Base-by-base conservation (phyloP, 2,797 vertebrate genomes). In the Vipera ursinii region DNA sequence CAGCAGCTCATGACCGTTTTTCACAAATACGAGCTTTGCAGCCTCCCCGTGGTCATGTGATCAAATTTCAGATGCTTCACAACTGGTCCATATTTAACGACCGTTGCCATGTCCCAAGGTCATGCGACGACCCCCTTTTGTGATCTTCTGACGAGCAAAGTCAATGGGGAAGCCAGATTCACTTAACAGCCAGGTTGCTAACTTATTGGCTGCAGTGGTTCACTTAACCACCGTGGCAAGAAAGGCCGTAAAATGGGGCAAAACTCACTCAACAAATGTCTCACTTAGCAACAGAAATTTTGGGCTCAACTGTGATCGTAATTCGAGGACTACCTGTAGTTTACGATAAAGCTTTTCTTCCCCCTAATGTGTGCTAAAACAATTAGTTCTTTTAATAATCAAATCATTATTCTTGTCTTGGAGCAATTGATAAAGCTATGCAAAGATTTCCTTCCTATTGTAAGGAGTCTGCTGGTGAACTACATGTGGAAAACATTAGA, bases 281-380 rank as follows among this genome's bases (percentile, higher is more conserved):
- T 73, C 32, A 69, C 14, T 32, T 69, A 73, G 15, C 0, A 15
- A 73, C 6, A 73, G 32, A 73, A 38, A 73, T 73, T 8, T 38
- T 32, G n/a, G 65, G 65, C 65, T 17, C 14, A 73, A 8, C 38
- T 73, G n/a, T 32, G 65, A 6, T 8, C 3, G 17, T 73, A 73
- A 32, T 6, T 73, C 6, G 2, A 69, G n/a, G 14, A 38, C 6
- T 73, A 38, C 14, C n/a, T 38, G 60, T 93, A 90, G 87, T 89
- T 90, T 94, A 65, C 1, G 2, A 65, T 95, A 92, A 94, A 95
- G 87, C 32, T 92, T 78, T 65, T 22, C 22, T 26, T 53, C 4
- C 92, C 92, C 92, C 89, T 86, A 65, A 56, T 0, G 38, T 89
- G 44, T 60, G 26, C 57, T 13, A n/a, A 91, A 93, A 82, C 48